Percentiles rank a stretch among this genome's conserved stretches.
These are phyloP conservation scores for Netelia virgata DNA, from an alignment of 2,888 invertebrate genomes.

Conservation along the genomic window DNA sequence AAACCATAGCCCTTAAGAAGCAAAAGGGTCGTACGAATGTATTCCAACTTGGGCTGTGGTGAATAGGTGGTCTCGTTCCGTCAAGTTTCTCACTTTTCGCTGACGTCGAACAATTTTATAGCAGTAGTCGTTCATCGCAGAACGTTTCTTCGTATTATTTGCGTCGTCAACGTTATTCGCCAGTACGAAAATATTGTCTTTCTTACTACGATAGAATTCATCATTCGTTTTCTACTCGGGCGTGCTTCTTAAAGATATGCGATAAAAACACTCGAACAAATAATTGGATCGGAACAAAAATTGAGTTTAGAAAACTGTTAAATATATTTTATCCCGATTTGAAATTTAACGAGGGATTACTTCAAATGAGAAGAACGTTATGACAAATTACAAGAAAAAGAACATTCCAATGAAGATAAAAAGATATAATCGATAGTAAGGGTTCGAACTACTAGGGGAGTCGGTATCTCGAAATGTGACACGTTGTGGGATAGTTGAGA, in stretches of 20 bases:
- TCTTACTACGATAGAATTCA: too few relatives aligned
- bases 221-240: too few relatives aligned
- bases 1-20: conserved; percentile 21
- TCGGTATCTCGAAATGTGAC: conserved; percentile 26
- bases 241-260: too few relatives aligned
- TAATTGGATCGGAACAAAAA: too few relatives aligned
- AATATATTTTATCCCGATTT: too few relatives aligned
- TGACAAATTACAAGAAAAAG: conserved; percentile 11
- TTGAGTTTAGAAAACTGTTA: too few relatives aligned
- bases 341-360: not conserved
- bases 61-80: conserved; percentile 18
- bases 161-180: not conserved
- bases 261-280: too few relatives aligned
- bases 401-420: not conserved
- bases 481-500: conserved; percentile 15
- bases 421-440: not conserved
- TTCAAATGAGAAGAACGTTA: not conserved
- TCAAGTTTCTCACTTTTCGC: conserved; percentile 23
- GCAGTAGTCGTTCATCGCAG: not conserved
- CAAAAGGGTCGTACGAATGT: not conserved
- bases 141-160: not conserved
- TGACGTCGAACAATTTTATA: conserved; percentile 17
- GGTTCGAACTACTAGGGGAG: not conserved
- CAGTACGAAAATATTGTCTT: too few relatives aligned
- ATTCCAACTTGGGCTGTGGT: not conserved